Evolutionary conservation across 2,888 invertebrate species (phyloP), one percentile per base, ranked within the genome.

Genomic region (Fragum whitleyi): DNA sequence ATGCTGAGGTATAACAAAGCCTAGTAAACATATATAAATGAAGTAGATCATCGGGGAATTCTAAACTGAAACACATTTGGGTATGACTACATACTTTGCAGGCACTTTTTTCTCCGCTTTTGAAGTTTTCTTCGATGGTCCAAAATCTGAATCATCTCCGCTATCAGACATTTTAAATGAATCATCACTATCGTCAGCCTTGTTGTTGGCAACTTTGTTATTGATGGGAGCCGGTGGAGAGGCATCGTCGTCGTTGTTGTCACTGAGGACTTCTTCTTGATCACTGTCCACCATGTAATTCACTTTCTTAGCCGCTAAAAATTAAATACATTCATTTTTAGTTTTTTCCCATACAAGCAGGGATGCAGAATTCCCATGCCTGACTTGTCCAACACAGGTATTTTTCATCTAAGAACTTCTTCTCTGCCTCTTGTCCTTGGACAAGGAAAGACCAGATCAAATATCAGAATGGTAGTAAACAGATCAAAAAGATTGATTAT

Each of bases 81-180:
- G n/a, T n/a, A n/a, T n/a, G n/a, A n/a, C n/a, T 36, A 36, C 72
- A 32, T 74, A 74, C 74, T 65, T 51, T 21, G 74, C 65, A 2
- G 67, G 51, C 21, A 67, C 51, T 65, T 74, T 74, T 21, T 42
- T 62, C 21, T 28, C 47, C 23, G 32, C 5, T 36, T 57, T 57
- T 57, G 21, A n/a, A 3, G 65, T 21, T 26, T 65, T 65, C 51
- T 70, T 70, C 16, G 69, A 28, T 16, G 61, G 23, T 0, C 59
- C 59, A 42, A 61, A 72, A 47, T 72, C 72, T 5, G 72, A 72
- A 42, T 72, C 72, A 23, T 72, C 72, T 3, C 47, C 47, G 19
- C 57, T 57, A 23, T 72, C 72, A 7, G 72, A 72, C 26, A 72
- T 59, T 42, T 72, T 72, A 28, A 32, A 74, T 7, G 73, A 62